These are phyloP conservation scores for Enteromius unitaeniatus DNA, from an alignment of 2,797 vertebrate genomes.

Conservation along the genomic window DNA sequence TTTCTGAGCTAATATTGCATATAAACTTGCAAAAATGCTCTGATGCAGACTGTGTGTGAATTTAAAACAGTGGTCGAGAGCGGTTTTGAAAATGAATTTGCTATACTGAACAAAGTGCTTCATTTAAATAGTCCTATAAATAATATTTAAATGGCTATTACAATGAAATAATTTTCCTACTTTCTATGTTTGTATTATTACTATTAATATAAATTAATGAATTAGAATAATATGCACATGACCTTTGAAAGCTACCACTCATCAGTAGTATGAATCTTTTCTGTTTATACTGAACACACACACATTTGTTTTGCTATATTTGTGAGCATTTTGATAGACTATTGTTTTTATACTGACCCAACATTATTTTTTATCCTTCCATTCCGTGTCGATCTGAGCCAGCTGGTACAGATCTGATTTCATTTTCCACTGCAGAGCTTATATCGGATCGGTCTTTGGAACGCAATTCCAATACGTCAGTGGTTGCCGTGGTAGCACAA, in stretches of 20 bases:
- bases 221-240: not conserved
- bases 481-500: too few species aligned
- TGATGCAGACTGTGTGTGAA: not conserved
- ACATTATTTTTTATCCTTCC: too few species aligned
- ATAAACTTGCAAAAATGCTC: not conserved
- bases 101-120: not conserved
- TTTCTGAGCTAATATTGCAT: not conserved
- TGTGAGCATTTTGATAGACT: too few species aligned
- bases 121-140: not conserved
- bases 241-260: not conserved
- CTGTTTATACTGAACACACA: too few species aligned
- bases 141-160: not conserved
- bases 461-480: too few species aligned
- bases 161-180: not conserved
- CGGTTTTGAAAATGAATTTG: not conserved
- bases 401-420: too few species aligned
- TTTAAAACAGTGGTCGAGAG: not conserved
- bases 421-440: too few species aligned
- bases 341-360: too few species aligned
- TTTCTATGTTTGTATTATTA: not conserved
- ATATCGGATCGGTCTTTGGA: too few species aligned
- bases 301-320: too few species aligned
- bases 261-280: not conserved
- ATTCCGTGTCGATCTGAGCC: too few species aligned
- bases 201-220: not conserved